phyloP scores from a whole-genome alignment of 2,797 vertebrate genomes.

The Cetoscarus ocellatus region DNA sequence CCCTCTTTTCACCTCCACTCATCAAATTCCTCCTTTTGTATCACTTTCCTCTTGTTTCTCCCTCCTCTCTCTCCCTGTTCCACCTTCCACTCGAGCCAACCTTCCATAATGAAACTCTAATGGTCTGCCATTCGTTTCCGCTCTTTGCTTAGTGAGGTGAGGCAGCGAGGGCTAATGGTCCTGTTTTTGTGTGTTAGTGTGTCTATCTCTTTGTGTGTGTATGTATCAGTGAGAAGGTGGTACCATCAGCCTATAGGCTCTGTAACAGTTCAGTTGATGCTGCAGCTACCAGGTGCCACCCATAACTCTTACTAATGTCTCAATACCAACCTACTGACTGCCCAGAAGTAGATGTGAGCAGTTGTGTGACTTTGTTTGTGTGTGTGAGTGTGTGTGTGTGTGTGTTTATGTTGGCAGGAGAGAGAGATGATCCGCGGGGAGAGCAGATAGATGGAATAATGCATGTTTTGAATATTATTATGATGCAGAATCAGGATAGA shows the following conservation, averaged over 20 bases:
- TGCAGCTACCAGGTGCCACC: conserved; percentile 57
- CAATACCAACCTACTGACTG: conserved; percentile 58
- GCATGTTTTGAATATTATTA: conserved; percentile 77
- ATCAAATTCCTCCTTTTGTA: conserved; percentile 52
- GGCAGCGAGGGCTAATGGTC: conserved; percentile 78
- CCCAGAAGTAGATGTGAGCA: conserved; percentile 42
- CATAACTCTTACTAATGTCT: conserved; percentile 72
- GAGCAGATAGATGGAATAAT: conserved; percentile 76
- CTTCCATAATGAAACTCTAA: conserved; percentile 82
- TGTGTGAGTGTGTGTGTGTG: conserved; percentile 12
- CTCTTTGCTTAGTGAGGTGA: conserved; percentile 79
- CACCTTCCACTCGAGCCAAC: conserved; percentile 69
- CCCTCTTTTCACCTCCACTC: conserved; percentile 19
- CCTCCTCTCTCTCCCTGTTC: conserved; percentile 41
- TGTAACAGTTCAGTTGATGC: conserved; percentile 52
- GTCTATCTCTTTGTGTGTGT: conserved; percentile 31
- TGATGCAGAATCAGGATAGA: conserved; percentile 66
- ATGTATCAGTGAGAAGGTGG: conserved; percentile 46
- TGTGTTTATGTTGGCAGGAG: conserved; percentile 38
- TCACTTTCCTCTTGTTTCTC: conserved; percentile 36
- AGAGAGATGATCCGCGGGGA: conserved; percentile 57
- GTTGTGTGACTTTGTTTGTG: conserved; percentile 15
- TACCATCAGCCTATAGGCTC: conserved; percentile 56
- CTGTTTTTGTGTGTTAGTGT: conserved; percentile 60
- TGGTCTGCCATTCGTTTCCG: conserved; percentile 78